Evolutionary conservation across 1,140 invertebrate genomes (phyloP).

Genomic region (Heliconius nattereri): DNA sequence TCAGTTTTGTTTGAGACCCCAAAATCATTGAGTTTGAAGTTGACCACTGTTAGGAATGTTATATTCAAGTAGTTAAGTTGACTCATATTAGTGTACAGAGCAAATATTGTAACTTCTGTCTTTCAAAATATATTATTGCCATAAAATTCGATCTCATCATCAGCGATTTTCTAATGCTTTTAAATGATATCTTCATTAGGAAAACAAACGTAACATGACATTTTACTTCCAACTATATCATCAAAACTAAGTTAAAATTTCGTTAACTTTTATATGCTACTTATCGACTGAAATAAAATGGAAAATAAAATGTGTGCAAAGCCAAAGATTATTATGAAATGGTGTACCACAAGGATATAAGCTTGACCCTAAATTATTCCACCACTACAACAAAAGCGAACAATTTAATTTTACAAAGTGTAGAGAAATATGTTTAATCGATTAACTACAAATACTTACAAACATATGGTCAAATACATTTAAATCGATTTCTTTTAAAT

Average conservation of each 20-base stretch:
- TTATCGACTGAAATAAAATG: too few relatives aligned
- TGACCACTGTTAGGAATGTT: constrained; percentile 25
- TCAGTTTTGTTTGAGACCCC: not conserved
- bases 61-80: constrained; percentile 19
- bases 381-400: not conserved
- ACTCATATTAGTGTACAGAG: not conserved
- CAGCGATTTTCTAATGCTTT: too few relatives aligned
- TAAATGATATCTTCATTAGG: too few relatives aligned
- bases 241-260: too few relatives aligned
- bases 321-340: too few relatives aligned
- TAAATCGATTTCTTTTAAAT: not conserved
- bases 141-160: too few relatives aligned
- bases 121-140: not conserved
- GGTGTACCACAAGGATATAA: not conserved
- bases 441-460: not conserved
- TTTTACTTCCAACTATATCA: too few relatives aligned
- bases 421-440: not conserved
- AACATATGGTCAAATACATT: not conserved
- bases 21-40: constrained; percentile 28
- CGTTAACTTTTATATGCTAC: too few relatives aligned
- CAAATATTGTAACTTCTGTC: not conserved
- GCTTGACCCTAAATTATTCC: not conserved
- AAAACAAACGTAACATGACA: too few relatives aligned
- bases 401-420: not conserved
- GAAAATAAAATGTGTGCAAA: too few relatives aligned